These are phyloP conservation scores for Tethya wilhelma DNA, from an alignment of 37 sponge, comb jelly and placozoan genomes.

Conservation along the genomic window DNA sequence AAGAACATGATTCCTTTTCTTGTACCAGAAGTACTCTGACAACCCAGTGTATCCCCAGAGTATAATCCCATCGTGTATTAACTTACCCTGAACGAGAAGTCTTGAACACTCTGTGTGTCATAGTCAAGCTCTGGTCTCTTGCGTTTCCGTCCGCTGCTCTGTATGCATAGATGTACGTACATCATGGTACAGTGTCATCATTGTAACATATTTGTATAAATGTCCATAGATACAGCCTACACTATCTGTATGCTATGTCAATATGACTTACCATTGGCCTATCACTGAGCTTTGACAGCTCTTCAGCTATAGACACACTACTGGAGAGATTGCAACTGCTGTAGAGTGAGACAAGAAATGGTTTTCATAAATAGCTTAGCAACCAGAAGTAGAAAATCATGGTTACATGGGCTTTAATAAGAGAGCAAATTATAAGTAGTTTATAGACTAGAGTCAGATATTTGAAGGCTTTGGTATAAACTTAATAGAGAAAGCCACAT, in stretches of 20 bases:
- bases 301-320: constrained; percentile 27
- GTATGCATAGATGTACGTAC: not conserved
- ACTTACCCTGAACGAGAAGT: constrained; percentile 31
- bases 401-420: too few species aligned
- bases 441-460: too few species aligned
- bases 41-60: not conserved
- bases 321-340: constrained; percentile 7
- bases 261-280: not conserved
- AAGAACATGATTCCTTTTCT: too few species aligned
- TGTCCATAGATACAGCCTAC: not conserved
- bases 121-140: not conserved
- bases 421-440: not conserved
- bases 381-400: too few species aligned
- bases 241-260: not conserved
- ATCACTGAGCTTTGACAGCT: not conserved
- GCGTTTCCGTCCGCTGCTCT: not conserved
- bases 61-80: not conserved
- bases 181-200: not conserved
- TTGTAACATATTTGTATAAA: not conserved
- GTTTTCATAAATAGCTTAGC: not conserved
- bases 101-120: constrained; percentile 50
- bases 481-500: too few species aligned
- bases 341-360: not conserved
- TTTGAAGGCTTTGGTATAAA: too few species aligned
- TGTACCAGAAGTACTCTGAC: not conserved